Evolutionary conservation across 1,140 invertebrate genomes (phyloP).

Genomic region (Dryas iulia): DNA sequence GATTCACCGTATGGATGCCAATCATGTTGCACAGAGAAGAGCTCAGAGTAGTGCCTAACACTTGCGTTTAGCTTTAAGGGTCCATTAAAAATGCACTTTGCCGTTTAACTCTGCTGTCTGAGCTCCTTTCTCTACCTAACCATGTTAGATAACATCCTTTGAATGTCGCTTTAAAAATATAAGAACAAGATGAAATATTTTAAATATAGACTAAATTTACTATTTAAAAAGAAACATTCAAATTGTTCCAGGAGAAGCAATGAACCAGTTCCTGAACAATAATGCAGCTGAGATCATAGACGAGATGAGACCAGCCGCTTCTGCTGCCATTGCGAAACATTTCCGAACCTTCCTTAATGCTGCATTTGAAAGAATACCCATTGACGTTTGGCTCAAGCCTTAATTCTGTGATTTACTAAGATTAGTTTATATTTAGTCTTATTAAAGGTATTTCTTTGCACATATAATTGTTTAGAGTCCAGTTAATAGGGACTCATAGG

Average conservation of each 20-base stretch:
- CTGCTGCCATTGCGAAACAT: conserved; percentile 86
- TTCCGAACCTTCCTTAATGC: conserved; percentile 89
- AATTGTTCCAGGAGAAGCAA: conserved; percentile 83
- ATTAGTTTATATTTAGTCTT: background rate
- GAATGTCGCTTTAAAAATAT: background rate
- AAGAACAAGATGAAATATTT: too few relatives aligned
- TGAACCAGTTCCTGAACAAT: conserved; percentile 92
- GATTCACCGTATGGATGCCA: too few relatives aligned
- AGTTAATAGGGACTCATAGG: background rate
- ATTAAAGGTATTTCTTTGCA: background rate
- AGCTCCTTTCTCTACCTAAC: too few relatives aligned
- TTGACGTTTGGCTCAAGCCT: conserved; percentile 87
- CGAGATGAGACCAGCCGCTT: conserved; percentile 90
- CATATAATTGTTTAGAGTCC: background rate
- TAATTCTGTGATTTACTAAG: conserved; percentile 37
- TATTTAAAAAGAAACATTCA: too few relatives aligned
- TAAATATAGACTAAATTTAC: too few relatives aligned
- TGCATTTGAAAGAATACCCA: conserved; percentile 88
- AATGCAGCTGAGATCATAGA: conserved; percentile 91
- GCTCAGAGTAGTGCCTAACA: too few relatives aligned
- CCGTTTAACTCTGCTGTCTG: too few relatives aligned
- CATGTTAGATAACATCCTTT: too few relatives aligned
- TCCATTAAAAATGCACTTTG: too few relatives aligned
- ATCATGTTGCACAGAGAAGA: too few relatives aligned
- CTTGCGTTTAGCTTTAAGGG: too few relatives aligned